Evolutionary conservation across 2,888 invertebrate genomes (phyloP), one percentile per base, ranked within the genome.

Genomic region (Drosophila basisetae): DNA sequence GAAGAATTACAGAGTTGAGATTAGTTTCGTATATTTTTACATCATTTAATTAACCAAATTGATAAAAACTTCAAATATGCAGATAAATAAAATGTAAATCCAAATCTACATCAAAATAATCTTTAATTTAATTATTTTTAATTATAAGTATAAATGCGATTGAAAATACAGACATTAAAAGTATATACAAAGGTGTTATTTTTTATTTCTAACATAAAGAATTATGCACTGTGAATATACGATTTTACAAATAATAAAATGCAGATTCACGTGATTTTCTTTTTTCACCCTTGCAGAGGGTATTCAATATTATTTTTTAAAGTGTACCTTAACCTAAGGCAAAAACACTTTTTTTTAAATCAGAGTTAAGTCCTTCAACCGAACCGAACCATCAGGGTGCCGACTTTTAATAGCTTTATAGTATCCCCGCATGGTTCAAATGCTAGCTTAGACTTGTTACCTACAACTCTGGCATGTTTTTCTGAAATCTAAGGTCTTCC

Each of bases 61-160:
- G 53, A 63, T 53, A 69, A 61, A 53, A 70, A 63, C 73, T 69
- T 68, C 66, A 68, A 69, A 81, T 81, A 83, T 73, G 76, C 77
- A 79, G 66, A 73, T 64, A 56, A 73, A 79, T 75, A 61, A 56
- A 69, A 70, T 28, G 53, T 47, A 49, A 73, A 68, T 71, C 43
- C 73, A 75, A 77, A 59, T 72, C 83, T 83, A 82, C 83, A 35
- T 58, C 59, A 68, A 68, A 78, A 78, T 56, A 66, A 65, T 63
- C 41, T 37, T 31, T 58, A 67, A 69, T 74, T 55, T 56, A 52
- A 64, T 35, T 69, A 54, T 62, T 25, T 47, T 4, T 47, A 47
- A 25, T 47, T 47, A 60, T 71, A 68, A 52, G 11, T 65, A 75
- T 64, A 56, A 69, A 65, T 64, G 52, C 25, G 50, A 59, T 77